Base-by-base conservation (phyloP, 2,797 vertebrate species). In the Acipenser ruthenus region DNA sequence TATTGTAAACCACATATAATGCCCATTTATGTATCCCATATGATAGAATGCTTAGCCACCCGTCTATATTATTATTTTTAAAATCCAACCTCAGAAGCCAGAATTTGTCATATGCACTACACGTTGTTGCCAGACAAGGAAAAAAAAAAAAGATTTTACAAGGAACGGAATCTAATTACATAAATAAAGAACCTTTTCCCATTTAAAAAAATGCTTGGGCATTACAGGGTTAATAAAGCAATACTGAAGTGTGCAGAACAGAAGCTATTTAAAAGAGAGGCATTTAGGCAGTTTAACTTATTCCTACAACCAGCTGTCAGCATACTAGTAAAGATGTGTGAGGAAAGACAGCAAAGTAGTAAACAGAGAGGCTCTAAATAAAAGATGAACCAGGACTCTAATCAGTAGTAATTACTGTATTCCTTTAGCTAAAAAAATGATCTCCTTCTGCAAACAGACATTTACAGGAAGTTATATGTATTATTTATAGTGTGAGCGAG, bases 401-500 rank as follows among this genome's bases (percentile, higher is more conserved):
- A 49, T 70, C 73, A 77, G 65, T 68, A 70, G 70, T 69, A 79
- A 78, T 77, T 79, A 81, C 53, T 6, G n/a, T n/a, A 75, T 67
- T 66, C 58, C 50, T 69, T 65, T 49, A 69, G 64, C 63, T 66
- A 74, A 68, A 72, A 67, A 73, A 72, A 73, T 72, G 73, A 73
- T 78, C 79, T 74, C 69, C 79, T 67, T 79, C 73, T 79, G 68
- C 73, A 79, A 65, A 73, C 80, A 77, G 75, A 77, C 82, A 79
- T 82, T 87, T 88, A 85, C 78, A 87, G 84, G 86, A 91, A 90
- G 83, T 68, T 67, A 63, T 70, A 84, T 91, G 69, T 75, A 85
- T 88, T 91, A 91, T 90, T 90, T 78, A 91, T 80, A 70, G 23
- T 60, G 62, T n/a, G n/a, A n/a, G 23, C 23, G 3, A 23, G 23